A percentile compares a stretch with the other conserved stretches of the same genome.
These are phyloP conservation scores for Epinotia nisella DNA, from an alignment of 2,888 invertebrate species.

Conservation along the genomic window DNA sequence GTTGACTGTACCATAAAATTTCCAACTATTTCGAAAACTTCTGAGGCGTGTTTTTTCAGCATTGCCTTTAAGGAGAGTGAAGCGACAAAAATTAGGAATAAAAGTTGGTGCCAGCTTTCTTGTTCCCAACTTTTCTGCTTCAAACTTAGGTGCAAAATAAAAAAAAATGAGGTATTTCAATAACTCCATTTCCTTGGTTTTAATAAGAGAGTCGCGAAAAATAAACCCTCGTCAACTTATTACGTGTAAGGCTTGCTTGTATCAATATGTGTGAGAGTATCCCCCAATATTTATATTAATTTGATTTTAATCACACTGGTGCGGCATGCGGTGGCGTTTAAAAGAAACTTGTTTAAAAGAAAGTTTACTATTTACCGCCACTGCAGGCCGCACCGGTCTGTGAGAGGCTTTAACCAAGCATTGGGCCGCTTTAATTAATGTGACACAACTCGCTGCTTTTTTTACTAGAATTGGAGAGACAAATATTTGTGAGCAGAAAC, in stretches of 20 bases:
- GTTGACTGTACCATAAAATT: not conserved
- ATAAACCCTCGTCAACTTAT: not conserved
- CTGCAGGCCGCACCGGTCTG: no score
- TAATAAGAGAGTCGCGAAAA: slow-evolving; percentile 8
- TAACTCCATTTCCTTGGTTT: slow-evolving; percentile 44
- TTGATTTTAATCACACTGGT: no score
- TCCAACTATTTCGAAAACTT: slow-evolving; percentile 10
- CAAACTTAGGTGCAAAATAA: slow-evolving; percentile 48
- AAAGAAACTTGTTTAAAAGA: no score
- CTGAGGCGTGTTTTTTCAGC: slow-evolving; percentile 24
- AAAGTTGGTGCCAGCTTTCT: slow-evolving; percentile 52
- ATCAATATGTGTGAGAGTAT: no score
- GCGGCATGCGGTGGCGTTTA: no score
- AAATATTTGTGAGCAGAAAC: not conserved
- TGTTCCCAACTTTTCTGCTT: slow-evolving; percentile 52
- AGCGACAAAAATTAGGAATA: slow-evolving; percentile 53
- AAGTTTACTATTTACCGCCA: no score
- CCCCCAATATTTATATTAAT: no score
- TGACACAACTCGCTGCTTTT: not conserved
- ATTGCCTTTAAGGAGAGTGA: slow-evolving; percentile 29
- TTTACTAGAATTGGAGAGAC: not conserved
- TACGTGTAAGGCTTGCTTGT: no score
- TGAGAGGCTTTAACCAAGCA: no score
- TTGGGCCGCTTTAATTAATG: no score
- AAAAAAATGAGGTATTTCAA: slow-evolving; percentile 50